These are phyloP conservation scores for Megalurothrips usitatus DNA, from an alignment of 2,888 invertebrate species.

Conservation along the genomic window DNA sequence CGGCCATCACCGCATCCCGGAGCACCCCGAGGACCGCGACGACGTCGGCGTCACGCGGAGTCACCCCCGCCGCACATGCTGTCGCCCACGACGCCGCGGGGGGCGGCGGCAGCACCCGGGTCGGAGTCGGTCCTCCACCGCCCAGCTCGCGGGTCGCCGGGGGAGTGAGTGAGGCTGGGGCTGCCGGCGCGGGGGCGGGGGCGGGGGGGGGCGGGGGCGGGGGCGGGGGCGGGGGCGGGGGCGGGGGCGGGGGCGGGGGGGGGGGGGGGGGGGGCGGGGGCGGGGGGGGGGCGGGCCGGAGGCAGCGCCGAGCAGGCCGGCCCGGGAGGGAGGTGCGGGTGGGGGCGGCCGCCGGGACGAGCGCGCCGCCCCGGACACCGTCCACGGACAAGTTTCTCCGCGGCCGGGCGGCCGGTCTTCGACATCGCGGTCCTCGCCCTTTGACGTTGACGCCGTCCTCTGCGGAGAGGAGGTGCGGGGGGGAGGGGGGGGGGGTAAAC, in stretches of 20 bases:
- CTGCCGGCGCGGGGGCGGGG: neutral
- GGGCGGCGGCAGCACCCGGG: slow-evolving; percentile 14
- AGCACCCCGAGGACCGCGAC: slow-evolving; percentile 46
- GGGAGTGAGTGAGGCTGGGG: neutral
- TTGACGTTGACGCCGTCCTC: too few species aligned
- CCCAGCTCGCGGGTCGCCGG: neutral
- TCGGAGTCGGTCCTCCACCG: neutral
- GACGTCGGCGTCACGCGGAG: slow-evolving; percentile 48
- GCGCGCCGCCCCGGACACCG: too few species aligned
- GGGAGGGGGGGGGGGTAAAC: neutral
- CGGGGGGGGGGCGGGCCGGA: neutral
- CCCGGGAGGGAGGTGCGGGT: neutral
- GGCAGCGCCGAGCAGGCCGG: neutral
- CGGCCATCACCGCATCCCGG: slow-evolving; percentile 30
- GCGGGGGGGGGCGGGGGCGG: neutral
- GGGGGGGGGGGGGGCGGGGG: neutral
- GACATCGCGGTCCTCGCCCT: too few species aligned
- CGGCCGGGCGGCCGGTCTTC: too few species aligned
- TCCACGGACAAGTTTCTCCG: too few species aligned
- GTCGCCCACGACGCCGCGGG: neutral
- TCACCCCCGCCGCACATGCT: slow-evolving; percentile 29
- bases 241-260: neutral
- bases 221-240: neutral
- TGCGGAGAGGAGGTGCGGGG: neutral
- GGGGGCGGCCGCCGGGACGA: too few species aligned